These are phyloP conservation scores for Nesoenas mayeri DNA, from an alignment of 2,113 vertebrate species.

Conservation along the genomic window DNA sequence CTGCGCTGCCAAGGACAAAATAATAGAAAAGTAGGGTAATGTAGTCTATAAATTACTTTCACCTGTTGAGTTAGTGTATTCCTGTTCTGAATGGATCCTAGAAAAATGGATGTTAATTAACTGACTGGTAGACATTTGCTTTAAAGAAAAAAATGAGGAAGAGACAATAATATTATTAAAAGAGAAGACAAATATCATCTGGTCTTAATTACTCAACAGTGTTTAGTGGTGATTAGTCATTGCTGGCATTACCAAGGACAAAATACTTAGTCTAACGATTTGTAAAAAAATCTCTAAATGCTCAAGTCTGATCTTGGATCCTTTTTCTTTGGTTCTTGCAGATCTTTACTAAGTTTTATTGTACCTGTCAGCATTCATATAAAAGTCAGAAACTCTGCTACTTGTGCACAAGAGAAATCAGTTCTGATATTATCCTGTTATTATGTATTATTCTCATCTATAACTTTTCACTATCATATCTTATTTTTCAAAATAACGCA, in stretches of 20 bases:
- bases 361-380: not conserved
- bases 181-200: not conserved
- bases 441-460: not conserved
- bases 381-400: not conserved
- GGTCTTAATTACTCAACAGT: conserved; percentile 14
- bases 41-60: not conserved
- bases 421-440: not conserved
- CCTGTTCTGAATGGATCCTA: not conserved
- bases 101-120: conserved; percentile 9
- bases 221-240: conserved; percentile 8
- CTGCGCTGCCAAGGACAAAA: not conserved
- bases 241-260: not conserved
- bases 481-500: not conserved
- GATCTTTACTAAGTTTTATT: not conserved
- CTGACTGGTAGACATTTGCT: not conserved
- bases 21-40: not conserved
- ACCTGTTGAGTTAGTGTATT: not conserved
- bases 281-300: not conserved
- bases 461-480: not conserved
- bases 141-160: not conserved
- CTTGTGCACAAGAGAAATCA: not conserved
- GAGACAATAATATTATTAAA: not conserved
- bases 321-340: not conserved
- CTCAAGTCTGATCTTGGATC: not conserved
- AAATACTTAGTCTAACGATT: not conserved